A percentile compares a stretch with the other conserved stretches of the same genome.
Evolutionary conservation across 2,797 vertebrate species (phyloP).

Genomic region (Chiropotes sagulatus): DNA sequence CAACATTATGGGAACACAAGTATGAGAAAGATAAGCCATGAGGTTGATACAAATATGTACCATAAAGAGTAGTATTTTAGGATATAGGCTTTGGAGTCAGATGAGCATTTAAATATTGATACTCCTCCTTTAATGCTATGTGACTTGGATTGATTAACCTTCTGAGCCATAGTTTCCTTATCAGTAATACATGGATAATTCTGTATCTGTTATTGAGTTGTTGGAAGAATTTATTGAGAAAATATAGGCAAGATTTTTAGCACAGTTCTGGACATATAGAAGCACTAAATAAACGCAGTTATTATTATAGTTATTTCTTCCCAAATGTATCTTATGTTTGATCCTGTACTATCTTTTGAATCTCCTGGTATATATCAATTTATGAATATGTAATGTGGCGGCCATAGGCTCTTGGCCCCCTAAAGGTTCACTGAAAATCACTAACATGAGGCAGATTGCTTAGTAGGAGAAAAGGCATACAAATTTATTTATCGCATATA

Average conservation of each 20-base stretch:
- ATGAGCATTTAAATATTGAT: not conserved
- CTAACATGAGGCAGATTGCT: not conserved
- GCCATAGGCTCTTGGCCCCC: not conserved
- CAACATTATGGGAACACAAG: not conserved
- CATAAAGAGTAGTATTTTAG: constrained; percentile 12
- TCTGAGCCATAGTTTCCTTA: not conserved
- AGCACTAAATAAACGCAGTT: not conserved
- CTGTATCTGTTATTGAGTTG: not conserved
- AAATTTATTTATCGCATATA: not conserved
- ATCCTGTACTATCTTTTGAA: constrained; percentile 32
- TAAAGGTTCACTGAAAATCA: not conserved
- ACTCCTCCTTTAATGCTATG: not conserved
- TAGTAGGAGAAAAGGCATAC: not conserved
- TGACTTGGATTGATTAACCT: not conserved
- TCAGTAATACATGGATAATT: not conserved
- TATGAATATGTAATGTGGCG: not conserved
- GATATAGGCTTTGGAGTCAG: not conserved
- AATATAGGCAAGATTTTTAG: not conserved
- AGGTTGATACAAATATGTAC: not conserved
- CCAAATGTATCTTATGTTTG: not conserved
- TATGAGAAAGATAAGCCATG: not conserved
- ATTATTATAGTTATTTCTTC: not conserved
- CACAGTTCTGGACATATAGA: not conserved
- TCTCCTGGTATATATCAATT: not conserved
- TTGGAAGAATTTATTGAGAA: constrained; percentile 8